Evolutionary conservation across 2,888 invertebrate species (phyloP).

Genomic region (Zele albiditarsus): DNA sequence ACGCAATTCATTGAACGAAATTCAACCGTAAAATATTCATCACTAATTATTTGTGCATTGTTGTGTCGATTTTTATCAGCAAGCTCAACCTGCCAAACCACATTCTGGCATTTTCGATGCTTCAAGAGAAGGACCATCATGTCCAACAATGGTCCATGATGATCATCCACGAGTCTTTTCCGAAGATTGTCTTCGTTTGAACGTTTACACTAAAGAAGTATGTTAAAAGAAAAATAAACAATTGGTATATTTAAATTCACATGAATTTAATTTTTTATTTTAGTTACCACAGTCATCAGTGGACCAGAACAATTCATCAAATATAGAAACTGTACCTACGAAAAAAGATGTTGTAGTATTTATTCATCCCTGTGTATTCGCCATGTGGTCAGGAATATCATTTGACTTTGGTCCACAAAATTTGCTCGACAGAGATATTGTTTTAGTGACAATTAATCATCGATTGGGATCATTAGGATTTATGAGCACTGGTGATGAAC

Average conservation of each 20-base stretch:
- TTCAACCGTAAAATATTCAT: too few relatives aligned
- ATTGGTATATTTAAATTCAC: too few relatives aligned
- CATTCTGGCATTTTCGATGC: conserved; percentile 76
- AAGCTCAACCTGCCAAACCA: conserved; percentile 73
- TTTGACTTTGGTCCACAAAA: conserved; percentile 77
- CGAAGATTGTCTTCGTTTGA: conserved; percentile 80
- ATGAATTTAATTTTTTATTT: not conserved
- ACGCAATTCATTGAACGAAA: too few relatives aligned
- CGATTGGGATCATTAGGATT: conserved; percentile 78
- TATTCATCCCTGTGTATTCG: conserved; percentile 80
- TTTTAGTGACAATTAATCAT: conserved; percentile 80
- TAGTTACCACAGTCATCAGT: too few relatives aligned
- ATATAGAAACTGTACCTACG: conserved; percentile 67
- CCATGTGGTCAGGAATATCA: conserved; percentile 77
- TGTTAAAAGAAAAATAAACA: not conserved
- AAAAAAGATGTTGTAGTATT: conserved; percentile 75
- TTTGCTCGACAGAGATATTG: conserved; percentile 79
- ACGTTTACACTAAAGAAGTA: conserved; percentile 77
- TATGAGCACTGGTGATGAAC: conserved; percentile 79
- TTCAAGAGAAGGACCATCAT: conserved; percentile 76
- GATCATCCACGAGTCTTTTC: conserved; percentile 70
- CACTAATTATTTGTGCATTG: too few relatives aligned
- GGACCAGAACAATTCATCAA: not conserved
- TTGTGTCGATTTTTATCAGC: conserved; percentile 61
- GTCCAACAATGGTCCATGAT: conserved; percentile 72